Evolutionary conservation across 2,888 invertebrate species (phyloP).

Genomic region (Hydroisotoma schaefferi): DNA sequence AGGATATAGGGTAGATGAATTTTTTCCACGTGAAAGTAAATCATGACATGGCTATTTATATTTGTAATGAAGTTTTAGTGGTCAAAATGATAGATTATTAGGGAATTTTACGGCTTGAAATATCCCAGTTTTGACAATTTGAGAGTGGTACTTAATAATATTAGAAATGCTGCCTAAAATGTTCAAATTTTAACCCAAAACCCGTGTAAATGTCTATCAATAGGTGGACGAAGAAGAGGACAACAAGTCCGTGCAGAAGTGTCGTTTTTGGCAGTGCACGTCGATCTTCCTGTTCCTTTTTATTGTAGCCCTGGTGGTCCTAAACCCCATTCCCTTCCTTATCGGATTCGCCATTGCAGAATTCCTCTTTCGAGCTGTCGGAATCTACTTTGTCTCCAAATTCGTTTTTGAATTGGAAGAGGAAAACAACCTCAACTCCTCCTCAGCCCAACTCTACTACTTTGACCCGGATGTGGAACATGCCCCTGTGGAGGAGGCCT

Average conservation of each 20-base stretch:
- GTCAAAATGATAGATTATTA: no score
- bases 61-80: no score
- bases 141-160: no score
- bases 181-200: no score
- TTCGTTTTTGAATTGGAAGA: conserved; percentile 40
- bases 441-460: conserved; percentile 39
- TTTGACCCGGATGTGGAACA: conserved; percentile 37
- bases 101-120: no score
- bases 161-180: no score
- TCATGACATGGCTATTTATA: no score
- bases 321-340: conserved; percentile 30
- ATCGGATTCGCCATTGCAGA: conserved; percentile 33
- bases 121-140: no score
- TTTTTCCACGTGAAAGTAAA: no score
- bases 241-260: conserved; percentile 42
- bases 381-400: conserved; percentile 39
- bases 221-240: conserved; percentile 40
- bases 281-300: conserved; percentile 39
- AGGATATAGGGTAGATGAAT: no score
- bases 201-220: conserved; percentile 1
- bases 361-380: conserved; percentile 33
- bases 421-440: conserved; percentile 34
- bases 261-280: conserved; percentile 42
- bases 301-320: conserved; percentile 31
- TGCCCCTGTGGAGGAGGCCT: conserved; percentile 2